Conservation (phyloP, 2,797 vertebrate species). For the Zalophus californianus region DNA sequence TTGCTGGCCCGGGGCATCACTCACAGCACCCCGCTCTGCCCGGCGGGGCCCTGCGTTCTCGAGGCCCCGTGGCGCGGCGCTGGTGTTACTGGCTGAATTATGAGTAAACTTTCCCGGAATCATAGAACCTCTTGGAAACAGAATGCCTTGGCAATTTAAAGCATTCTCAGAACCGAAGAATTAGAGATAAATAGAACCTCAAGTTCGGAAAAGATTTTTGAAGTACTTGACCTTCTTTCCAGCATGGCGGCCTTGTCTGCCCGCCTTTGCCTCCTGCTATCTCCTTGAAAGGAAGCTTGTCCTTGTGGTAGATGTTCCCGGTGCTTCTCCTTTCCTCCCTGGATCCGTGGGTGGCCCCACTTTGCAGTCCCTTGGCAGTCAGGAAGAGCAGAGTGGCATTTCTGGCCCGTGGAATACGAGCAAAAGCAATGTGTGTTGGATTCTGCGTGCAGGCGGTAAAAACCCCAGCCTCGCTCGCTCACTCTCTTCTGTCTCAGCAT, state of each 20-base stretch:
- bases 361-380: too few relatives aligned
- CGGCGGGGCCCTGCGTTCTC: background rate
- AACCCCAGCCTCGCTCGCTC: background rate
- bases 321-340: background rate
- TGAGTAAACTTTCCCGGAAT: background rate
- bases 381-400: background rate
- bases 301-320: background rate
- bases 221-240: background rate
- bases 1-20: background rate
- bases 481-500: background rate
- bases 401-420: background rate
- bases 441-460: background rate
- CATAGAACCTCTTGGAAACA: background rate
- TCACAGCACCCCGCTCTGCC: background rate
- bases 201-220: background rate
- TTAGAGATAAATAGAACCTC: background rate
- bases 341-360: background rate
- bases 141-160: background rate
- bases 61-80: accelerated
- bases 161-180: background rate
- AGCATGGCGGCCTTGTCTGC: accelerated
- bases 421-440: accelerated
- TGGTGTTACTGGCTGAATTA: background rate
- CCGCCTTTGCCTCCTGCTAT: background rate
- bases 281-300: background rate